Conservation (phyloP, 2,797 vertebrate species). For the Phyllotis vaccarum region DNA sequence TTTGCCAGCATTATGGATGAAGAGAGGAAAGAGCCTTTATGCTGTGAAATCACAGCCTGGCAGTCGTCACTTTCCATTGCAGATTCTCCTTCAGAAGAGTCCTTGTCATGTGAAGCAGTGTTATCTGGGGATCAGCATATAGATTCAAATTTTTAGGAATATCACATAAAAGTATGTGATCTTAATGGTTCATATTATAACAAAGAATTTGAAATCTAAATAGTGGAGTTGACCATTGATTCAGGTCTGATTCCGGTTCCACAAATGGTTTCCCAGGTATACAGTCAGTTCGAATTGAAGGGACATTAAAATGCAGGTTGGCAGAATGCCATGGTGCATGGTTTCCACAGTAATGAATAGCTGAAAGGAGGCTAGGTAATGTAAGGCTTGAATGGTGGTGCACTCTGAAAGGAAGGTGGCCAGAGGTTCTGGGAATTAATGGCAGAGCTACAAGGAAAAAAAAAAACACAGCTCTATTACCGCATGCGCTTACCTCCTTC, state of each 20-base stretch:
- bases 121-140: slow-evolving; percentile 53
- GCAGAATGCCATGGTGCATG: slow-evolving; percentile 63
- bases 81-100: background rate
- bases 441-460: slow-evolving; percentile 40
- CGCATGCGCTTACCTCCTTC: slow-evolving; percentile 24
- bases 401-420: slow-evolving; percentile 67
- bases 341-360: slow-evolving; percentile 63
- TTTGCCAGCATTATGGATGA: background rate
- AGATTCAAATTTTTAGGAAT: slow-evolving; percentile 63
- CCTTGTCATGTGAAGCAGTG: slow-evolving; percentile 27
- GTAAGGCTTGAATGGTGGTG: slow-evolving; percentile 73
- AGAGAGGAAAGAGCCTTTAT: background rate
- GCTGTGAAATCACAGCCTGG: background rate
- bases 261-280: slow-evolving; percentile 71
- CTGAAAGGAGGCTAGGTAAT: slow-evolving; percentile 53
- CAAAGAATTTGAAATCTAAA: slow-evolving; percentile 73
- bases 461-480: slow-evolving; percentile 67
- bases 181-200: background rate
- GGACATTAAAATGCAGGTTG: slow-evolving; percentile 70
- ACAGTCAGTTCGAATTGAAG: slow-evolving; percentile 62
- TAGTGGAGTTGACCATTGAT: slow-evolving; percentile 72
- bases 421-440: slow-evolving; percentile 64
- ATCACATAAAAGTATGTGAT: background rate
- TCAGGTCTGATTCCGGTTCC: slow-evolving; percentile 73
- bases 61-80: background rate